phyloP scores from a whole-genome alignment of 2,888 invertebrate species.

The Drosophila acutilabella region DNA sequence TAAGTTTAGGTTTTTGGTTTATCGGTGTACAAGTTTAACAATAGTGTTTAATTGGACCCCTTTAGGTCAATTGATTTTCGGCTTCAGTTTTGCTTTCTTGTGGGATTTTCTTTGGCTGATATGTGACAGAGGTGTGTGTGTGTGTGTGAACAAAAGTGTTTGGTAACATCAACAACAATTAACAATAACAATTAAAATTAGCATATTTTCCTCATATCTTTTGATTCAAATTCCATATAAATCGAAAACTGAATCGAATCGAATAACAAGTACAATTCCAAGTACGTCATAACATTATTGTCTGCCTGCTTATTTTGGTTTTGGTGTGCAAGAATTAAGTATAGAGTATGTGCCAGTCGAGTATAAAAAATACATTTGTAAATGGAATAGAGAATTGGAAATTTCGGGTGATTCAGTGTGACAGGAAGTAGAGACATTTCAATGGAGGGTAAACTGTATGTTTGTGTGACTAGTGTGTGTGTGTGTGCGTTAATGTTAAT shows the following conservation, averaged over 20 bases:
- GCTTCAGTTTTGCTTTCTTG: slow-evolving; percentile 14
- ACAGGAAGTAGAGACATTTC: background rate
- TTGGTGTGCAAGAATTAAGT: slow-evolving; percentile 15
- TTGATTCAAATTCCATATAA: slow-evolving; percentile 39
- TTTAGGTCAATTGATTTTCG: slow-evolving; percentile 53
- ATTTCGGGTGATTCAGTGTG: slow-evolving; percentile 3
- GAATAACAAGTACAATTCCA: slow-evolving; percentile 65
- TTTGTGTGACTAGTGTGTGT: background rate
- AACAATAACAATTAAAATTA: slow-evolving; percentile 66
- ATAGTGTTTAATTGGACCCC: slow-evolving; percentile 62
- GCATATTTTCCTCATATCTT: slow-evolving; percentile 29
- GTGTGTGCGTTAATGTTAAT: slow-evolving; percentile 4
- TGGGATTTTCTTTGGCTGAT: slow-evolving; percentile 18
- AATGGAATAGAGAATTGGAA: slow-evolving; percentile 19
- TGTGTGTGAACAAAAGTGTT: slow-evolving; percentile 22
- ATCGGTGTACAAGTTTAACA: slow-evolving; percentile 71
- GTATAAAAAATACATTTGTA: slow-evolving; percentile 32
- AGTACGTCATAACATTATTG: slow-evolving; percentile 68
- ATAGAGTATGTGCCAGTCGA: slow-evolving; percentile 37
- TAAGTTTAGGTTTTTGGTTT: slow-evolving; percentile 28
- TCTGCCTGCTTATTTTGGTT: slow-evolving; percentile 56
- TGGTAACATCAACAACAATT: slow-evolving; percentile 60
- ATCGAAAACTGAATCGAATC: slow-evolving; percentile 50
- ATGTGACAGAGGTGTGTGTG: slow-evolving; percentile 1
- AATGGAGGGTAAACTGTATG: slow-evolving; percentile 22